These are phyloP conservation scores for Mesorhabditis spiculigera DNA, from an alignment of 2,888 invertebrate genomes.

Conservation along the genomic window DNA sequence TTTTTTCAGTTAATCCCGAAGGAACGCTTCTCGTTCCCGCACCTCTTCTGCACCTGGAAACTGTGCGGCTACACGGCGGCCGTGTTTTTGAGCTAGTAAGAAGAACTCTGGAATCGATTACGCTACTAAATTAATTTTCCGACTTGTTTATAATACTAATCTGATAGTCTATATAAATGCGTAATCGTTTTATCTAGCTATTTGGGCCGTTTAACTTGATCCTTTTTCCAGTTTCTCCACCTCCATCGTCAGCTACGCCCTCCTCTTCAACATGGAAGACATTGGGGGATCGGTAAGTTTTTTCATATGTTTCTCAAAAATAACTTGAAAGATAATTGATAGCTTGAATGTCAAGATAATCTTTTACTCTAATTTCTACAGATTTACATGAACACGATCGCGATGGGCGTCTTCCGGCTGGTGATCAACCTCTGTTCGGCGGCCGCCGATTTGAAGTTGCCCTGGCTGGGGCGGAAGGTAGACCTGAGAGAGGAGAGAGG, in stretches of 20 bases:
- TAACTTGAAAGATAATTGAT: not conserved
- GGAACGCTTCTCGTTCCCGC: slow-evolving; percentile 2
- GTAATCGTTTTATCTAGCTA: too few species aligned
- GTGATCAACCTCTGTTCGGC: slow-evolving; percentile 1
- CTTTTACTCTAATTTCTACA: not conserved
- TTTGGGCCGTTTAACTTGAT: too few species aligned
- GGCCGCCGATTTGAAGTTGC: not conserved
- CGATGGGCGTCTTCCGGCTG: not conserved
- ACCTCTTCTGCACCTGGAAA: slow-evolving; percentile 4
- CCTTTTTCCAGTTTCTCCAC: not conserved
- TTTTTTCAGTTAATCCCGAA: not conserved
- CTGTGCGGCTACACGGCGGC: not conserved
- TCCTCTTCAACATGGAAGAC: slow-evolving; percentile 1
- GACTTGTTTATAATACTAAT: slow-evolving; percentile 5
- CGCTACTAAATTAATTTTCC: too few species aligned
- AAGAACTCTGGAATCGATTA: not conserved
- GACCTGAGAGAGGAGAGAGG: too few species aligned
- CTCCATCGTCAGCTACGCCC: not conserved
- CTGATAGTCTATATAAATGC: too few species aligned
- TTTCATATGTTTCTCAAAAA: not conserved
- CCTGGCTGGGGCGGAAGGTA: not conserved
- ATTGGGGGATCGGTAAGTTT: not conserved
- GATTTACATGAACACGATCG: not conserved
- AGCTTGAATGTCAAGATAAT: not conserved
- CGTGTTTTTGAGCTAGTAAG: slow-evolving; percentile 1